phyloP scores from a whole-genome alignment of 2,113 vertebrate genomes.

The Ceyx cyanopectus region DNA sequence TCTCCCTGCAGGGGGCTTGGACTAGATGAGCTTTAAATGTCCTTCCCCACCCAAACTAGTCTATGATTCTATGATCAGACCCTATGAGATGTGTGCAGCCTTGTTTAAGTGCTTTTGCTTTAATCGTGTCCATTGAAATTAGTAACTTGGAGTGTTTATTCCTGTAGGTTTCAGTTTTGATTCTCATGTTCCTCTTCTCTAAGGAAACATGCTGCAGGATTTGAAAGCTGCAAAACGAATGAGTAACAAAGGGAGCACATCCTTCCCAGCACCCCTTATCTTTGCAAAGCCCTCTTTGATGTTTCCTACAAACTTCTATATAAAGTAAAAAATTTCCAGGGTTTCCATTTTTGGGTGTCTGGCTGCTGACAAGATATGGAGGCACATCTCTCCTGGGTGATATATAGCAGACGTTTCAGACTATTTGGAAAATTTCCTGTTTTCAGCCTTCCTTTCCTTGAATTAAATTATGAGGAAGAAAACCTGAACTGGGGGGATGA shows the following conservation, averaged over 20 bases:
- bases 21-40: not conserved
- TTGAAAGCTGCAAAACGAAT: not conserved
- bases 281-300: constrained; percentile 18
- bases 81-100: not conserved
- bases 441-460: not conserved
- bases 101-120: not conserved
- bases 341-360: constrained; percentile 1
- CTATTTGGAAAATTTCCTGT: not conserved
- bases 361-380: not conserved
- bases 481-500: not conserved
- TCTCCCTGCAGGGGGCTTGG: not conserved
- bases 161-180: not conserved
- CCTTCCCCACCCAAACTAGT: not conserved
- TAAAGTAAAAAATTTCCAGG: constrained; percentile 22
- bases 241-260: not conserved
- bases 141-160: not conserved
- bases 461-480: not conserved
- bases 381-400: not conserved
- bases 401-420: not conserved
- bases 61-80: not conserved
- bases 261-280: not conserved
- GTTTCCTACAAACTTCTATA: not conserved
- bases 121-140: not conserved
- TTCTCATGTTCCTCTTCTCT: constrained; percentile 18
- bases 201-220: not conserved